Percentiles rank a stretch among this genome's conserved stretches.
These are phyloP conservation scores for Cremastobaeus sp. DNA, from an alignment of 2,888 invertebrate species.

Conservation along the genomic window DNA sequence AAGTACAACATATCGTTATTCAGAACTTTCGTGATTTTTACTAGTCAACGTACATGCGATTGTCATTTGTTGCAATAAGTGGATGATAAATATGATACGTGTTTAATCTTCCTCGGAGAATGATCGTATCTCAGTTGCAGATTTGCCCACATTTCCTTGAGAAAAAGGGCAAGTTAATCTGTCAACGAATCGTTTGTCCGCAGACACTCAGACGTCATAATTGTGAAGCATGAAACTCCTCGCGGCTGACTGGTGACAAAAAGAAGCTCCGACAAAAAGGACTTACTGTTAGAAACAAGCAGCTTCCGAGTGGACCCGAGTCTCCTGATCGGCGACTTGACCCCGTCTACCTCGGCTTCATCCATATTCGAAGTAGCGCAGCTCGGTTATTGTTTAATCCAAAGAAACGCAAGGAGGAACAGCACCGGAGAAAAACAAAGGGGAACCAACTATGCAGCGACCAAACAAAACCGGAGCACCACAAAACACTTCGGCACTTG, in stretches of 20 bases:
- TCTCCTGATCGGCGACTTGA: slow-evolving; percentile 88
- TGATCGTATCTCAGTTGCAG: too few relatives aligned
- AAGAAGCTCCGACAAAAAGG: slow-evolving; percentile 8
- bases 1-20: too few relatives aligned
- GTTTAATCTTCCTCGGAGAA: too few relatives aligned
- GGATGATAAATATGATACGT: too few relatives aligned
- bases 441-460: not conserved
- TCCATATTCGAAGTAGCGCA: slow-evolving; percentile 80
- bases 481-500: slow-evolving; percentile 48
- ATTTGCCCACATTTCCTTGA: too few relatives aligned
- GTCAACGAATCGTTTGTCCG: not conserved
- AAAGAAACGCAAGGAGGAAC: not conserved
- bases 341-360: slow-evolving; percentile 85
- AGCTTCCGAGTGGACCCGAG: slow-evolving; percentile 90
- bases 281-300: slow-evolving; percentile 88
- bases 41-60: too few relatives aligned
- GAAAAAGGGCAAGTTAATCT: too few relatives aligned
- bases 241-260: not conserved
- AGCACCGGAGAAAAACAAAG: not conserved
- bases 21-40: too few relatives aligned
- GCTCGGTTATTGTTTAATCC: not conserved
- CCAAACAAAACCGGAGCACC: slow-evolving; percentile 12
- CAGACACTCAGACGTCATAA: not conserved
- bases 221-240: not conserved
- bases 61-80: too few relatives aligned